Conservation (phyloP, 2,797 vertebrate genomes). For the Rousettus madagascariensis region DNA sequence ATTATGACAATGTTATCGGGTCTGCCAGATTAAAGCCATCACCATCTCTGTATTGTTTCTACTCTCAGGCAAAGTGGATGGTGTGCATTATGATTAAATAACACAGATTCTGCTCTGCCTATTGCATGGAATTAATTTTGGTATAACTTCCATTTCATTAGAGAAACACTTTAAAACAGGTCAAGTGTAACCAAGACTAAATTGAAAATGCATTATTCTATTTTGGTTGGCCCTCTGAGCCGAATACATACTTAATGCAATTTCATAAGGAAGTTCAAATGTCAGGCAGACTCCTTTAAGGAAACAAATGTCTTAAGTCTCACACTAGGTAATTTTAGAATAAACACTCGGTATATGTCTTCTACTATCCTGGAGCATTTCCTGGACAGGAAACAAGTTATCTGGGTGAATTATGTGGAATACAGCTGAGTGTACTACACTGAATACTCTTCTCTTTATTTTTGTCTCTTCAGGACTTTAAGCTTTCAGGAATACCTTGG, state of each 20-base stretch:
- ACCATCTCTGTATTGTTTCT: conserved; percentile 28
- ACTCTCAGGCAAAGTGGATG: not conserved
- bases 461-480: not conserved
- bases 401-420: conserved; percentile 50
- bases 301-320: conserved; percentile 69
- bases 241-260: conserved; percentile 54
- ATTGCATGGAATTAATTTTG: conserved; percentile 70
- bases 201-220: conserved; percentile 74
- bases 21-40: conserved; percentile 58
- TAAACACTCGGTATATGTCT: conserved; percentile 62
- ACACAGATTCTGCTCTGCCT: conserved; percentile 38
- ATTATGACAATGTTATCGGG: conserved; percentile 68
- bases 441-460: conserved; percentile 28
- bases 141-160: conserved; percentile 65
- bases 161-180: conserved; percentile 71
- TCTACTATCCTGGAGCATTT: not conserved
- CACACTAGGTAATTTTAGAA: conserved; percentile 50
- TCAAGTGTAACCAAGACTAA: conserved; percentile 65
- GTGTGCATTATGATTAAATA: conserved; percentile 60
- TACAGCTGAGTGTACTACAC: not conserved
- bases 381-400: conserved; percentile 51
- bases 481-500: conserved; percentile 58
- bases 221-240: conserved; percentile 46
- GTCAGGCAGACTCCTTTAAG: conserved; percentile 60
- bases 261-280: conserved; percentile 76